Evolutionary conservation across 2,113 vertebrate species (phyloP).

Genomic region (Cryptomyrus ogoouensis): DNA sequence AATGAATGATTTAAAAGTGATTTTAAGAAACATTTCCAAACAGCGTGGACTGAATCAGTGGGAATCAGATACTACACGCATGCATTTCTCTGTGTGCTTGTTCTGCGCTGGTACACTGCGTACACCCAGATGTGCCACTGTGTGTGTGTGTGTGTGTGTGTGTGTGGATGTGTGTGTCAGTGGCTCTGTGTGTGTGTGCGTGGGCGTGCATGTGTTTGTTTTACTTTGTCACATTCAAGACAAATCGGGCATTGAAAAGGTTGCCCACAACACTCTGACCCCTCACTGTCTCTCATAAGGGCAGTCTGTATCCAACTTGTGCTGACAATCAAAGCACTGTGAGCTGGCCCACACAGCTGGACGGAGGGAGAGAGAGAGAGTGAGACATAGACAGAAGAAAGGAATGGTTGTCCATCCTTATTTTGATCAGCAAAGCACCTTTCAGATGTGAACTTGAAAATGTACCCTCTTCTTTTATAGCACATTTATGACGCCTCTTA

Average conservation of each 20-base stretch:
- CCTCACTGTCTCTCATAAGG: conserved; percentile 54
- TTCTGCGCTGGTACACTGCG: neutral
- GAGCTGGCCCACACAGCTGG: conserved; percentile 58
- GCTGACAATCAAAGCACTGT: conserved; percentile 62
- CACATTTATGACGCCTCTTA: neutral
- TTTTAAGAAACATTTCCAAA: neutral
- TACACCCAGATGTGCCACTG: neutral
- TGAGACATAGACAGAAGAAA: conserved; percentile 41
- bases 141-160: neutral
- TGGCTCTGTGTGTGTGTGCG: conserved; percentile 9
- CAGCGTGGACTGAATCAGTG: neutral
- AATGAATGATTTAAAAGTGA: neutral
- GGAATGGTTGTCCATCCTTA: conserved; percentile 33
- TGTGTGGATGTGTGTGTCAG: neutral
- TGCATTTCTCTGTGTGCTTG: neutral
- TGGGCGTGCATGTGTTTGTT: conserved; percentile 11
- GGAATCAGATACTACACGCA: conserved; percentile 10
- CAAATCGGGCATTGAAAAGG: conserved; percentile 27
- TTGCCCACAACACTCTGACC: conserved; percentile 22
- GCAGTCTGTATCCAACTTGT: conserved; percentile 52
- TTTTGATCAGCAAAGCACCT: conserved; percentile 6
- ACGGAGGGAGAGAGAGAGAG: conserved; percentile 41
- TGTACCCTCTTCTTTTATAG: neutral
- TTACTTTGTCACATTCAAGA: conserved; percentile 22
- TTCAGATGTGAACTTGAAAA: conserved; percentile 1